Conservation (phyloP, 1,140 invertebrate species). For the Diabrotica undecimpunctata region DNA sequence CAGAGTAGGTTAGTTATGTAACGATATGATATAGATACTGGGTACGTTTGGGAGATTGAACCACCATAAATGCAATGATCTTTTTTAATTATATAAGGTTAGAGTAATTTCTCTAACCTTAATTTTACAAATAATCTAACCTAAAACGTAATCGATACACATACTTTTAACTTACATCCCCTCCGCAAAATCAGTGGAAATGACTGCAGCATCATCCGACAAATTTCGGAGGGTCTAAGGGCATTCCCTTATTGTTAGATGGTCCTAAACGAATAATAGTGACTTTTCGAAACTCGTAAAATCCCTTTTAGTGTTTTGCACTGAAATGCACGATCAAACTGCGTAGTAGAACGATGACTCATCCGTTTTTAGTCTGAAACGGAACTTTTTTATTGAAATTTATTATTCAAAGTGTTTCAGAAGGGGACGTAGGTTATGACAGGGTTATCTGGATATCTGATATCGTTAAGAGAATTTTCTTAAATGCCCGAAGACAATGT, state of each 20-base stretch:
- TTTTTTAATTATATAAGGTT: no score
- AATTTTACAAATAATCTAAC: no score
- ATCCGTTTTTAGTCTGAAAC: background rate
- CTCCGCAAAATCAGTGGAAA: background rate
- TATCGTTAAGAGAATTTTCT: no score
- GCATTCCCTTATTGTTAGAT: slow-evolving; percentile 5
- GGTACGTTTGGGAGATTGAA: no score
- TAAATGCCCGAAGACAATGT: no score
- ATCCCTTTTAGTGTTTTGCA: slow-evolving; percentile 10
- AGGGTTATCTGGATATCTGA: no score
- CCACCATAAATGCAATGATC: no score
- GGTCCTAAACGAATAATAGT: slow-evolving; percentile 7
- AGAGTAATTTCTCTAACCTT: no score
- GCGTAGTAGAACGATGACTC: slow-evolving; percentile 1
- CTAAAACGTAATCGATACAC: no score
- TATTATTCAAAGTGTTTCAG: slow-evolving; percentile 10
- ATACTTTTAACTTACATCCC: no score
- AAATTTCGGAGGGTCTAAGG: slow-evolving; percentile 4
- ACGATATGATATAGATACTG: no score
- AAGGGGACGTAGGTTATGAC: background rate
- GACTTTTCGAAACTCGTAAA: slow-evolving; percentile 13
- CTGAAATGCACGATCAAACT: background rate
- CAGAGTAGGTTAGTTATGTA: no score
- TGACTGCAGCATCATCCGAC: background rate
- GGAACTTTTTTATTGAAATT: slow-evolving; percentile 11